phyloP scores from a whole-genome alignment of 1,140 invertebrate species.

The Stegodyphus mimosarum region DNA sequence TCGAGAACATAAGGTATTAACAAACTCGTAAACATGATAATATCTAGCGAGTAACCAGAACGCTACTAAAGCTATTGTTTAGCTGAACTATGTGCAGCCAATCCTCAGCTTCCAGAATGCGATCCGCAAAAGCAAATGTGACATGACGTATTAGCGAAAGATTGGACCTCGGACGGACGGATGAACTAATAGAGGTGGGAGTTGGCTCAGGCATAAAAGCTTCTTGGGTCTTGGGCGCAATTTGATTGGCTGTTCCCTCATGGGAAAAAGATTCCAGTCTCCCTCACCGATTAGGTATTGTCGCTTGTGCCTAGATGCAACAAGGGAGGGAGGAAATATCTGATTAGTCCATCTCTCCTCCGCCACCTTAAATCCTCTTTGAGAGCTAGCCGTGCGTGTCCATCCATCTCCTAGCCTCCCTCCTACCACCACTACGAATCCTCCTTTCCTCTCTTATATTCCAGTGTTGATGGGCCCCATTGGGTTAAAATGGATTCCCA shows the following conservation, averaged over 20 bases:
- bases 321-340: conserved; percentile 8
- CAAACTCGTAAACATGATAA: too few species aligned
- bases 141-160: conserved; percentile 40
- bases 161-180: neutral
- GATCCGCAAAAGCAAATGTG: conserved; percentile 9
- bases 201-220: conserved; percentile 9
- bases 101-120: neutral
- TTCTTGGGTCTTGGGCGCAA: conserved; percentile 1
- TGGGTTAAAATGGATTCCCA: conserved; percentile 12
- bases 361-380: conserved; percentile 28
- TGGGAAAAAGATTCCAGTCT: conserved; percentile 17
- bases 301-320: neutral
- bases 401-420: neutral
- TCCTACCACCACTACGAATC: too few species aligned
- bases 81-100: too few species aligned
- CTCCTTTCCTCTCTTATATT: neutral
- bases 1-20: too few species aligned
- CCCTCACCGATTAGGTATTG: conserved; percentile 13
- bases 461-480: neutral
- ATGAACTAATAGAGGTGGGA: conserved; percentile 33
- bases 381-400: neutral
- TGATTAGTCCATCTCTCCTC: conserved; percentile 10
- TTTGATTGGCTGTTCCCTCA: conserved; percentile 32
- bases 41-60: too few species aligned
- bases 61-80: too few species aligned